Base-by-base conservation (phyloP, 2,113 vertebrate species). In the Craseonycteris thonglongyai region DNA sequence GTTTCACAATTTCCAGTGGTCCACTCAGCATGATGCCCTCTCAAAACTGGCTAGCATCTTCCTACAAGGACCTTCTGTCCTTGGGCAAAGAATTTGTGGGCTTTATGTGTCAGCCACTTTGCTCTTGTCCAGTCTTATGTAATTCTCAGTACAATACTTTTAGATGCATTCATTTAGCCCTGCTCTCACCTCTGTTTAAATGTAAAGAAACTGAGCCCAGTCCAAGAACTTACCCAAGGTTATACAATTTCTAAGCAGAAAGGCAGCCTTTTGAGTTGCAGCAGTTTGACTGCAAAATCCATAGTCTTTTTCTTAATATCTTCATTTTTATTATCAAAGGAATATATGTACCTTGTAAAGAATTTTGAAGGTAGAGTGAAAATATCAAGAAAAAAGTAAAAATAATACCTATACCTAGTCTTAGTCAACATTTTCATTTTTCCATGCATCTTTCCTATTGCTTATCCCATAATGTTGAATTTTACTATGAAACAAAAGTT, bases 41-140 rank as follows among this genome's bases (percentile, higher is more conserved):
- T 1, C 1, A 2, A 13, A 16, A 10, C 38, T 21, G 15, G 14
- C 51, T 33, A 0, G 0, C 13, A 22, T 35, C 54, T 81, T 71
- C 21, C 42, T 22, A 0, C 56, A 6, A 18, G 66, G 63, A 22
- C 54, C 90, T 75, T 22, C 75, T 28, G n/a, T 59, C 42, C 33
- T 35, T 11, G 58, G 30, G 49, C 7, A 8, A 45, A 22, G 11
- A 35, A 5, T 0, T 45, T 3, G 0, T 0, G 7, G 40, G 0
- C 9, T 40, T 28, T 63, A 0, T 0, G 0, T 4, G 30, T 42
- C n/a, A 10, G 63, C 13, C 4, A 11, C 58, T 24, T 16, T 7
- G 28, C 13, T 24, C 24, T 24, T 1, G 1, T 1, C 2, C 38
- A 24, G 1, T 14, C 74, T 40, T 28, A 5, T 2, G 38, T 35